Evolutionary conservation across 2,888 invertebrate genomes (phyloP).

Genomic region (Laothoe populi): DNA sequence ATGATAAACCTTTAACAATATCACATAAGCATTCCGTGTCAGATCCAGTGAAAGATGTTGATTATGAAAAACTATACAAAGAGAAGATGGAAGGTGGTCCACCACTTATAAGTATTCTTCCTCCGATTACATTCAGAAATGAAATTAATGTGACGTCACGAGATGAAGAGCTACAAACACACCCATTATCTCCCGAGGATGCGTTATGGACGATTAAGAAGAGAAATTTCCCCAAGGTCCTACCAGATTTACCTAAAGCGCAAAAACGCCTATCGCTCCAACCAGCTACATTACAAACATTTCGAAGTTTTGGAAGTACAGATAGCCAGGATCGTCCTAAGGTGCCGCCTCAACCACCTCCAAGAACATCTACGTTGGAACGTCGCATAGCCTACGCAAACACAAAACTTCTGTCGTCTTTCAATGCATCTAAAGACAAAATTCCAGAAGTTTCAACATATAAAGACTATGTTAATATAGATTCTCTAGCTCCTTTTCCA

Average conservation of each 20-base stretch:
- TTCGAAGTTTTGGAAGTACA: constrained; percentile 58
- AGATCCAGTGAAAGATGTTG: constrained; percentile 87
- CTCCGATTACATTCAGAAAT: constrained; percentile 77
- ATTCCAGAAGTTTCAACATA: constrained; percentile 47
- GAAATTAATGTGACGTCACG: constrained; percentile 91
- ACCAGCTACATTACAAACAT: constrained; percentile 76
- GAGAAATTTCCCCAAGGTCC: constrained; percentile 93
- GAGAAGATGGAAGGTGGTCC: constrained; percentile 57
- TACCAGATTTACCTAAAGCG: constrained; percentile 89
- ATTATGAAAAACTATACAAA: constrained; percentile 70
- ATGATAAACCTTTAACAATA: constrained; percentile 75
- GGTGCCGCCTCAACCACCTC: constrained; percentile 90
- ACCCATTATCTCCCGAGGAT: constrained; percentile 87
- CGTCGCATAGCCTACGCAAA: constrained; percentile 79
- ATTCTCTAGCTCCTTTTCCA: constrained; percentile 52
- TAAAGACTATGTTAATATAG: constrained; percentile 73
- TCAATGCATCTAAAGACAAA: constrained; percentile 57
- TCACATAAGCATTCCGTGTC: constrained; percentile 88
- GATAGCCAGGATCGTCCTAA: constrained; percentile 70
- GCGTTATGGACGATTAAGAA: constrained; percentile 89
- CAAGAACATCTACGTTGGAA: constrained; percentile 89
- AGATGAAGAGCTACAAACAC: constrained; percentile 76
- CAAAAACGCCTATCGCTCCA: constrained; percentile 88
- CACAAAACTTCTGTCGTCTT: constrained; percentile 71
- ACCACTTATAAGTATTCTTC: constrained; percentile 64